Base-by-base conservation (phyloP, 2,888 invertebrate genomes). In the Pachycephus smyrnensis region DNA sequence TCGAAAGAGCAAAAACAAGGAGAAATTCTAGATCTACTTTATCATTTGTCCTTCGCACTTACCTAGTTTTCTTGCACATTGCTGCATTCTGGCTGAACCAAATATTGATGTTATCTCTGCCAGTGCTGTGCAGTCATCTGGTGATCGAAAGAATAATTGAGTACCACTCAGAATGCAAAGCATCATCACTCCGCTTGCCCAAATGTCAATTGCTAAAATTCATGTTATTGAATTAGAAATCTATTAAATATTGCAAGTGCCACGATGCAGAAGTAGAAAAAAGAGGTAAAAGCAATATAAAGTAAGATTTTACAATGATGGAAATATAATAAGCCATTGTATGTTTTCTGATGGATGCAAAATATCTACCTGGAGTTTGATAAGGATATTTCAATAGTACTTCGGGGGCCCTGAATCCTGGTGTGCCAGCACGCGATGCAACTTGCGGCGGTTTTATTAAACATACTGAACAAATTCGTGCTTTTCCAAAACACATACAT, bases 371-470 rank as follows among this genome's bases (percentile, higher is more conserved):
- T 86, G 96, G 95, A 55, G 95, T 95, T 92, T 98, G 98, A 80
- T 94, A 92, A n/a, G 94, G 93, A 90, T 94, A 94, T 92, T 97
- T 97, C 40, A 98, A 92, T 84, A 97, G 91, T 85, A 97, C 96
- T 93, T 97, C 98, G 0, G 97, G 97, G 77, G 98, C 96, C 37
- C 98, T 93, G 92, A 96, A 98, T 68, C 98, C 98, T 76, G 97
- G 97, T 73, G 98, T 98, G 81, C 98, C 98, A 77, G 97, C 97
- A 86, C 97, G 93, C 4, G 96, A 94, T 11, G 97, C 97, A 76
- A 94, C 93, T 84, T 96, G 94, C 75, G 93, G 93, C 82, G 94
- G 94, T 86, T 95, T 94, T 69, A 93, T 91, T 75, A 94, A 89
- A 88, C 96, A 96, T n/a, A 93, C 86, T 68, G 93, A 93, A 91